These are phyloP conservation scores for Mesochorus sp. DNA, from an alignment of 2,888 invertebrate genomes.

Conservation along the genomic window DNA sequence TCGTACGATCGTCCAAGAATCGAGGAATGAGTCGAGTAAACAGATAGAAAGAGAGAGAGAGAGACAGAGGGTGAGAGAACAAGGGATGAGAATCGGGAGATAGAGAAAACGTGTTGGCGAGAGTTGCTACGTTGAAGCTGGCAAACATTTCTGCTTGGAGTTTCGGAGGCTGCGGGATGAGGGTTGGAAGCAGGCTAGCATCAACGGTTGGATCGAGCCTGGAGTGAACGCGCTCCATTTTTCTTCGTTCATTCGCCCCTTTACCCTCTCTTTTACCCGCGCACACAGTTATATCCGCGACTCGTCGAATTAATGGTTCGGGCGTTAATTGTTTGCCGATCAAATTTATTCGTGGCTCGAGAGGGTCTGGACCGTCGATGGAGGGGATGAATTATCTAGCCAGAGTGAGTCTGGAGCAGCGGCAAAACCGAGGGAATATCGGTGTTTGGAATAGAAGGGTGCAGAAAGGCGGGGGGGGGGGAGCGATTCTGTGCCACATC, in stretches of 20 bases:
- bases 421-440: background rate
- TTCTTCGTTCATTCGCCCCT: constrained; percentile 60
- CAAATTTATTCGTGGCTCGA: constrained; percentile 70
- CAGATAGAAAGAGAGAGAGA: background rate
- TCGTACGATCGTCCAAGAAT: constrained; percentile 16
- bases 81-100: constrained; percentile 1
- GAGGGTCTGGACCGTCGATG: constrained; percentile 58
- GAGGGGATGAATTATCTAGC: background rate
- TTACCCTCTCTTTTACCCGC: background rate
- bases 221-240: constrained; percentile 58
- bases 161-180: background rate
- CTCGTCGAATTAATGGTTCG: constrained; percentile 63
- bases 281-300: background rate
- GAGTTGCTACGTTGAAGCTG: constrained; percentile 24
- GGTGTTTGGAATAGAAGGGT: background rate
- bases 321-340: constrained; percentile 71
- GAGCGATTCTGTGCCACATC: constrained; percentile 21
- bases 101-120: constrained; percentile 21
- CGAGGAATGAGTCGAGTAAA: constrained; percentile 34
- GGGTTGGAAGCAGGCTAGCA: constrained; percentile 10
- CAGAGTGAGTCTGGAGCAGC: background rate
- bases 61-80: background rate
- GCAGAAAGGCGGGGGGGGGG: background rate
- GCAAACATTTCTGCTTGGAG: constrained; percentile 37
- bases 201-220: background rate